Evolutionary conservation across 2,888 invertebrate genomes (phyloP), one percentile per base, ranked within the genome.

Genomic region (Phalera bucephala): DNA sequence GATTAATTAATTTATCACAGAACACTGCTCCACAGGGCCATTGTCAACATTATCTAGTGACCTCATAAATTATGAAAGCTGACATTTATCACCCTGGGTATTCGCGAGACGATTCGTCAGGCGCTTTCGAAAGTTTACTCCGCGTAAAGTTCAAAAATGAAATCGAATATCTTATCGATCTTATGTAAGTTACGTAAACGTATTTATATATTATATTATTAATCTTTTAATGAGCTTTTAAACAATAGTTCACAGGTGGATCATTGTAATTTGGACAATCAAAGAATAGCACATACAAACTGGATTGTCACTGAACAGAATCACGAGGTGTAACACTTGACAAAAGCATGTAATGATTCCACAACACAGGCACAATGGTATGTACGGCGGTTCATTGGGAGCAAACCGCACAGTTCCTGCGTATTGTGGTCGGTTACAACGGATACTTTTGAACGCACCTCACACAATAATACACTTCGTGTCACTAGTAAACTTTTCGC

Each of bases 341-440:
- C 62, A 62, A 64, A 50, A 51, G 47, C 53, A 54, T 51, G 45
- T 63, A 60, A 57, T 51, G 46, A 58, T 58, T 55, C 47, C 63
- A 66, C 56, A 58, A 50, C 56, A 64, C 55, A 61, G 50, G 46
- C 58, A 54, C 54, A 52, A 47, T 52, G 36, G 34, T 34, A 8
- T 36, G 39, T 26, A 45, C 32, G 39, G 45, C 17, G 40, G 64
- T 67, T 67, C 64, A 72, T 62, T 59, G 57, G 48, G 52, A 64
- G 59, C 65, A 66, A 60, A 78, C 69, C 73, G 76, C 78, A 71
- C 55, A 83, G 78, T 80, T 85, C 83, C 82, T 83, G 81, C 69
- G 63, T 68, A 76, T 81, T 85, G 81, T 85, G 60, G 45, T 42
- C 48, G 58, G 31, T 22, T 21, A 42, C 45, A 39, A 34, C 37